Percentiles rank a stretch among this genome's conserved stretches.
Evolutionary conservation across 1,140 invertebrate species (phyloP).

Genomic region (Venturia canescens): DNA sequence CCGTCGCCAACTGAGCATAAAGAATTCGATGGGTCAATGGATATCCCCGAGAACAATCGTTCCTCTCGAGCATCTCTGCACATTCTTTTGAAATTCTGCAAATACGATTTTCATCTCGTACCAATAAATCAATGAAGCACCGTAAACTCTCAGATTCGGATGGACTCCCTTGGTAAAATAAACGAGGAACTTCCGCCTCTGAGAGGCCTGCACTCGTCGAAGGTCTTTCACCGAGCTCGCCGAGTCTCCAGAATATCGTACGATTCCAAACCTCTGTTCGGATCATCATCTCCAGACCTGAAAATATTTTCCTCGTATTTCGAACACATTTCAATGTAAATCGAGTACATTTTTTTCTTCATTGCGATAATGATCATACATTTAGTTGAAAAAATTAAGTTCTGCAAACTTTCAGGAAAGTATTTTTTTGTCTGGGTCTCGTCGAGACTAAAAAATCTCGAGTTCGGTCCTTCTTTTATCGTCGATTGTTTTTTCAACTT

Average conservation of each 20-base stretch:
- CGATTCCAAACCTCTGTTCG: slow-evolving; percentile 60
- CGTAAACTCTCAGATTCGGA: slow-evolving; percentile 65
- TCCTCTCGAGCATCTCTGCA: slow-evolving; percentile 55
- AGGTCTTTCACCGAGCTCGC: not conserved
- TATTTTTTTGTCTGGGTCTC: not conserved
- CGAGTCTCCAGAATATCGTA: slow-evolving; percentile 57
- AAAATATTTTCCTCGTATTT: not conserved
- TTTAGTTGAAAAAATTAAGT: too few species aligned
- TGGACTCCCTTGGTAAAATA: slow-evolving; percentile 64
- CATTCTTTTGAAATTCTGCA: slow-evolving; percentile 53
- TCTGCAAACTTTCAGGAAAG: too few species aligned
- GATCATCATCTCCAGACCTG: slow-evolving; percentile 53
- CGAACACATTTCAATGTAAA: not conserved
- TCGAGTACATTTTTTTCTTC: too few species aligned
- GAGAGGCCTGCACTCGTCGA: slow-evolving; percentile 34
- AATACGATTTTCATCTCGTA: slow-evolving; percentile 27
- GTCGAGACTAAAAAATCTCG: not conserved
- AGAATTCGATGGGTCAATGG: slow-evolving; percentile 70
- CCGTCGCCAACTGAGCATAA: slow-evolving; percentile 59
- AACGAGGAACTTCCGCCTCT: slow-evolving; percentile 14
- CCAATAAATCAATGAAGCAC: slow-evolving; percentile 62
- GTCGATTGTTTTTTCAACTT: not conserved
- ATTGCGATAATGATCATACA: too few species aligned
- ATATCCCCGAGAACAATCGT: slow-evolving; percentile 65
- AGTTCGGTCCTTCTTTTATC: not conserved